Conservation (phyloP, 2,797 vertebrate species). For the Megaceryle alcyon region DNA sequence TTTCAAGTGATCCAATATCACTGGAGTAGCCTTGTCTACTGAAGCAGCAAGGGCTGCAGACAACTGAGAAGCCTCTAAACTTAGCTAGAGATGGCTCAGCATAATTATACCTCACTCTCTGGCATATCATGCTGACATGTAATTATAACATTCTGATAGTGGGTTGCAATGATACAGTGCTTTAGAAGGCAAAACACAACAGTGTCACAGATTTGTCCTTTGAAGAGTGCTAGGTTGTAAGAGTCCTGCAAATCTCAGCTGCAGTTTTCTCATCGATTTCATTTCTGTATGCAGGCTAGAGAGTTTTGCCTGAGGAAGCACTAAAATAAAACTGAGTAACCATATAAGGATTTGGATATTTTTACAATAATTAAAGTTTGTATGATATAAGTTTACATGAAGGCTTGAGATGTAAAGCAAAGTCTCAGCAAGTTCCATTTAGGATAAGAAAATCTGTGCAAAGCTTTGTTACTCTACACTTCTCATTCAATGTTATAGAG, state of each 20-base stretch:
- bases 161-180: background rate
- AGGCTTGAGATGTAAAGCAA: background rate
- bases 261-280: background rate
- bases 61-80: constrained; percentile 42
- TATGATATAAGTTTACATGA: background rate
- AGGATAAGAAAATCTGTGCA: background rate
- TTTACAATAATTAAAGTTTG: background rate
- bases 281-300: background rate
- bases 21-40: background rate
- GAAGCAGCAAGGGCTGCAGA: constrained; percentile 22
- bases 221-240: background rate
- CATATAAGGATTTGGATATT: background rate
- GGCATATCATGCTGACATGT: background rate
- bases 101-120: constrained; percentile 19
- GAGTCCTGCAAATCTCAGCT: background rate
- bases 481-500: background rate
- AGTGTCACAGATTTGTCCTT: constrained; percentile 5
- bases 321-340: background rate
- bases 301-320: background rate
- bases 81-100: constrained; percentile 24
- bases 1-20: constrained; percentile 30
- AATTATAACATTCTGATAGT: constrained; percentile 18
- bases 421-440: background rate
- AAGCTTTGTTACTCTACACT: background rate
- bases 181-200: background rate